Conservation (phyloP, 2,888 invertebrate genomes). For the Gibbula magus region DNA sequence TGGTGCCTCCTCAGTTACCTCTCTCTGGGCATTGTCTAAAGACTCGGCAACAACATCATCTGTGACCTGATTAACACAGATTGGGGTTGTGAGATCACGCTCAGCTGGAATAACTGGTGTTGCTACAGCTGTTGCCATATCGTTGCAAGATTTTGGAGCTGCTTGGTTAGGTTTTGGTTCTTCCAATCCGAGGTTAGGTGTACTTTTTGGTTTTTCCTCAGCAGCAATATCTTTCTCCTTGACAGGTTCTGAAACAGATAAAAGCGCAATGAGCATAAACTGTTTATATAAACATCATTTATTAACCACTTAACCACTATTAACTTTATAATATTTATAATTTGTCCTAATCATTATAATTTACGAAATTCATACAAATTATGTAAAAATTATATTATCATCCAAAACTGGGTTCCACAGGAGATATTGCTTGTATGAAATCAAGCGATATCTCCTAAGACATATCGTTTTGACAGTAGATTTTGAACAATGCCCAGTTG, state of each 20-base stretch:
- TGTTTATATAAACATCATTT: no score
- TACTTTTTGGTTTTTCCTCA: neutral
- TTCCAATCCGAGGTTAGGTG: neutral
- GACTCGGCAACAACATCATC: slow-evolving; percentile 1
- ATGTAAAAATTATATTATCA: no score
- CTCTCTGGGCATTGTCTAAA: neutral
- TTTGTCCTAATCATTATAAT: no score
- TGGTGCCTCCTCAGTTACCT: neutral
- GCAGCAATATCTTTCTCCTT: neutral
- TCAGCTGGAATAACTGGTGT: neutral
- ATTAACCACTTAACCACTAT: no score
- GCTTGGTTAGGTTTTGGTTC: neutral
- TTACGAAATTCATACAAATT: no score
- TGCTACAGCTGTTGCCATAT: neutral
- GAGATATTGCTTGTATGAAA: no score
- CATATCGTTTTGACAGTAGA: no score
- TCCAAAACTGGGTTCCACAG: no score
- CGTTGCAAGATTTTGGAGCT: neutral
- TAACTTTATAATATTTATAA: no score
- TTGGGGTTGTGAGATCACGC: neutral
- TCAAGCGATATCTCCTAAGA: no score
- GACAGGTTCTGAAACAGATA: neutral
- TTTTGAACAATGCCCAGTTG: no score
- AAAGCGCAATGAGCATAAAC: neutral
- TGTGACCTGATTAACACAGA: neutral